These are phyloP conservation scores for Nylanderia fulva DNA, from an alignment of 1,140 invertebrate species.

Conservation along the genomic window DNA sequence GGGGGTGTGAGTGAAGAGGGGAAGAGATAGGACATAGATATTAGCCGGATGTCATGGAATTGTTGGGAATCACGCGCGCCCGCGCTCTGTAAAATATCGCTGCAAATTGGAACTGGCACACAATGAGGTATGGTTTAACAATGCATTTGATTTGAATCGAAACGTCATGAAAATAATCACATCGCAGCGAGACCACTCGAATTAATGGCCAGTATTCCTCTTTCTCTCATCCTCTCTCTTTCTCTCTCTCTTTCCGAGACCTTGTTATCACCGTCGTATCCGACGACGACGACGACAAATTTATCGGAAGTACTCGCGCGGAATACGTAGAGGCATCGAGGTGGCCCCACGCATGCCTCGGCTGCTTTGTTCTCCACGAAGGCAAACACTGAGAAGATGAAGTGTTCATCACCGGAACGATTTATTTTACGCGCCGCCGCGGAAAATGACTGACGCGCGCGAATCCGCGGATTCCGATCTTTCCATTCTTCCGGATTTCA, in stretches of 20 bases:
- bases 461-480: conserved; percentile 20
- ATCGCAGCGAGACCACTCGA: conserved; percentile 66
- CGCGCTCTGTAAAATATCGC: conserved; percentile 76
- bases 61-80: conserved; percentile 47
- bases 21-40: conserved; percentile 12
- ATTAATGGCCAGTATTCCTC: conserved; percentile 51
- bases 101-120: conserved; percentile 78
- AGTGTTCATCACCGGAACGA: conserved; percentile 50
- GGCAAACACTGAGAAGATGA: conserved; percentile 45
- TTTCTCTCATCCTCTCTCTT: conserved; percentile 1
- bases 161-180: conserved; percentile 83
- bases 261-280: conserved; percentile 38
- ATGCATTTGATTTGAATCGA: conserved; percentile 81
- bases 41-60: conserved; percentile 56
- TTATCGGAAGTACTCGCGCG: conserved; percentile 47
- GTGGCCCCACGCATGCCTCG: conserved; percentile 2
- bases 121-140: conserved; percentile 79
- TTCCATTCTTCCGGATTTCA: conserved; percentile 40
- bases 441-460: conserved; percentile 40
- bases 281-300: conserved; percentile 27
- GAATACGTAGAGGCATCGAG: conserved; percentile 9
- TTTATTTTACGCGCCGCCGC: conserved; percentile 50
- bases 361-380: conserved; percentile 40
- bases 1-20: not conserved
- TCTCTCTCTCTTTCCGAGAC: conserved; percentile 8